Conservation (phyloP, 64 coral and sea anemone species). For the Pocillopora damicornis region DNA sequence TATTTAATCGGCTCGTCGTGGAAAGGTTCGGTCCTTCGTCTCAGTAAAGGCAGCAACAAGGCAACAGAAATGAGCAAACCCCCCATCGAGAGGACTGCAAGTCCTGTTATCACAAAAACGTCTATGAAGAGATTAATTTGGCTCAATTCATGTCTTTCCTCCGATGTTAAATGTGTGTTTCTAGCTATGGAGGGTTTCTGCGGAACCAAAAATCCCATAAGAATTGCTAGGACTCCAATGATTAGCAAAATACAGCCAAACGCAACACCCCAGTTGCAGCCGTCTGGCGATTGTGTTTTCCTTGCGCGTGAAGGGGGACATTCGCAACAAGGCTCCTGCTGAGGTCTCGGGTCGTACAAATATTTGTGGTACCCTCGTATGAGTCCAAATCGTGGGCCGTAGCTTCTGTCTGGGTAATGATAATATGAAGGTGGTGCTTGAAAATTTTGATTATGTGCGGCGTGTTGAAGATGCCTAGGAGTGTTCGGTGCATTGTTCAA, state of each 20-base stretch:
- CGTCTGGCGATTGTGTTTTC: not conserved
- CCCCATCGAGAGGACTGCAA: constrained; percentile 68
- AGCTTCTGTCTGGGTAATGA: not conserved
- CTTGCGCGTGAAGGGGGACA: constrained; percentile 5
- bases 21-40: constrained; percentile 9
- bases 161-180: constrained; percentile 12
- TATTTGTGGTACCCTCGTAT: constrained; percentile 85
- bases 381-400: constrained; percentile 67
- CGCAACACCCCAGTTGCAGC: constrained; percentile 75
- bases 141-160: constrained; percentile 42
- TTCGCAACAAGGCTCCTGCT: constrained; percentile 55
- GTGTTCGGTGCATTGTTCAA: not conserved
- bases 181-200: constrained; percentile 29
- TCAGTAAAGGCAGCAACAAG: constrained; percentile 59
- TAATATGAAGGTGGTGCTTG: not conserved
- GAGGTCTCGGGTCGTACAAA: constrained; percentile 71
- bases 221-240: constrained; percentile 68
- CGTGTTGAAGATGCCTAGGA: not conserved
- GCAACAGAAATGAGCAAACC: constrained; percentile 59
- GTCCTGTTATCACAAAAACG: constrained; percentile 71
- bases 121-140: constrained; percentile 63
- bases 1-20: constrained; percentile 40
- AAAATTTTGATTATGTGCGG: not conserved
- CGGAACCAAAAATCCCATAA: constrained; percentile 77
- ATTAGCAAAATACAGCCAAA: constrained; percentile 58